Conservation (phyloP, 2,888 invertebrate species). For the Mythimna impura region DNA sequence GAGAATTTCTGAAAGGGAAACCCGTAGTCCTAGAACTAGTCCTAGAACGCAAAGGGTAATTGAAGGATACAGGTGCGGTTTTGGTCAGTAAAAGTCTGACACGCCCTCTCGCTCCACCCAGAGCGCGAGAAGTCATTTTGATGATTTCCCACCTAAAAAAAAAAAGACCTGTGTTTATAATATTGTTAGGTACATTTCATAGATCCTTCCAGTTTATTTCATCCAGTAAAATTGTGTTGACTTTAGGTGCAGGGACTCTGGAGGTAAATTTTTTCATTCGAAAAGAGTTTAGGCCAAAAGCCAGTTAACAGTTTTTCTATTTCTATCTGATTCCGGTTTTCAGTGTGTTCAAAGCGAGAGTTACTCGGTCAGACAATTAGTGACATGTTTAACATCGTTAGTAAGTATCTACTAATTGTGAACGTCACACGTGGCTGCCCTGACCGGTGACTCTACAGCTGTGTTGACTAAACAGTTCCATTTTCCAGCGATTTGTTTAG, state of each 20-base stretch:
- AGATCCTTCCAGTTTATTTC: conserved; percentile 1
- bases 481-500: background rate
- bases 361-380: conserved; percentile 46
- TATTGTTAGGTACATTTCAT: background rate
- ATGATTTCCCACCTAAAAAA: too few relatives aligned
- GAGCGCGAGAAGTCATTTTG: too few relatives aligned
- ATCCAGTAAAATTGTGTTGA: background rate
- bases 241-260: too few relatives aligned
- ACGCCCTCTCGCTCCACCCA: too few relatives aligned
- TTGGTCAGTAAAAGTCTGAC: too few relatives aligned
- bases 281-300: too few relatives aligned
- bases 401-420: conserved; percentile 31
- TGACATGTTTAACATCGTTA: conserved; percentile 43
- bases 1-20: too few relatives aligned
- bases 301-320: background rate
- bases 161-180: background rate
- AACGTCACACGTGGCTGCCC: conserved; percentile 9
- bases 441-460: conserved; percentile 6
- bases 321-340: conserved; percentile 39
- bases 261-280: too few relatives aligned
- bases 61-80: too few relatives aligned
- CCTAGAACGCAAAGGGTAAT: too few relatives aligned
- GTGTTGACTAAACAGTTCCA: conserved; percentile 3
- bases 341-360: conserved; percentile 36
- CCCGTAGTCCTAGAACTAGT: too few relatives aligned